Evolutionary conservation across 2,888 invertebrate species (phyloP), one percentile per base, ranked within the genome.

Genomic region (Brachylomia viminalis): DNA sequence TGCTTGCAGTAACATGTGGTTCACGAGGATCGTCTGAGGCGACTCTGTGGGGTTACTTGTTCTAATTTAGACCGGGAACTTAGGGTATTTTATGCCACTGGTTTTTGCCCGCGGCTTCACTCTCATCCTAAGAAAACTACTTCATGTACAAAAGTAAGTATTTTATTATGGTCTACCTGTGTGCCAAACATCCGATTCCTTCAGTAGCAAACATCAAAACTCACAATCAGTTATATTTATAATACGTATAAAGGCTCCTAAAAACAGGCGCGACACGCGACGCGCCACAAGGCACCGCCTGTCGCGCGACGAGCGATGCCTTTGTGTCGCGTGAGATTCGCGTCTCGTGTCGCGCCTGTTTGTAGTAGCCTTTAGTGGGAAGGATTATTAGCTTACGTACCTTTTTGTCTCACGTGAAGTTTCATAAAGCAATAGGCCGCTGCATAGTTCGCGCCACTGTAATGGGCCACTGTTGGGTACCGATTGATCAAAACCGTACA

Each of bases 11-110:
- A 0, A 33, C 84, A 84, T 61, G 20, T 56, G 56, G 59, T 84
- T 81, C 27, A 81, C 80, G 49, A 81, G 84, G 64, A 84, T 69
- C 38, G 4, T 59, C 59, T 69, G 84, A n/a, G 67, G 58, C 0
- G 67, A 3, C 0, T 1, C 80, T 80, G 80, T 54, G 59, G 59
- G 3, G 8, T 64, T 7, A 49, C 2, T n/a, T 54, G 11, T 23
- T 45, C 2, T 27, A 17, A 52, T 23, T 42, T 33, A 45, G 49
- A 45, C 17, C 11, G 11, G 20, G 0, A 17, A 33, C 38, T 11
- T 23, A 1, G 23, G 8, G 1, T 33, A 11, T 54, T n/a, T 13
- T 62, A 33, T 47, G 27, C 0, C 8, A 27, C 5, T 52, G 23
- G 30, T n/a, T 45, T 4, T 54, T 33, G 13, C 42, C 15, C 5